phyloP scores from a whole-genome alignment of 2,888 invertebrate genomes.

The Pollenia griseotomentosa region DNA sequence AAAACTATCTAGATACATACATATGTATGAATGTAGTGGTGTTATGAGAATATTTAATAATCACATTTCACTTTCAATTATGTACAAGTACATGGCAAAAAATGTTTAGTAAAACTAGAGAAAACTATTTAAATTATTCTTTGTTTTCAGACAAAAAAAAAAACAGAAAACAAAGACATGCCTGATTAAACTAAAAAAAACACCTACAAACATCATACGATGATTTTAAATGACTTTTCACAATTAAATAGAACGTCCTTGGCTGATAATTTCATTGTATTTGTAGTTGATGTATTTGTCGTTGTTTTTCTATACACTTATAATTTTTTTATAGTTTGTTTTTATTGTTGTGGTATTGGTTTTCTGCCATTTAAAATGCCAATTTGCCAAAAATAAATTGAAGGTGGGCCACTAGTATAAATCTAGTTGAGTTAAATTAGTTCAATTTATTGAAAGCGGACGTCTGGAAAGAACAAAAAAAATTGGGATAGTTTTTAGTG shows the following conservation, averaged over 20 bases:
- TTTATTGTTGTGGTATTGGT: conserved; percentile 1
- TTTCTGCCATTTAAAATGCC: background rate
- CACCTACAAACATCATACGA: conserved; percentile 6
- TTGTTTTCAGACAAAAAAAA: conserved; percentile 17
- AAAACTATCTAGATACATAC: conserved; percentile 18
- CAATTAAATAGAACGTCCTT: conserved; percentile 63
- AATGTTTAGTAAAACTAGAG: conserved; percentile 7
- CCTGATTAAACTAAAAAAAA: background rate
- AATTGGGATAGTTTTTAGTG: background rate
- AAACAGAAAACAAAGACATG: background rate
- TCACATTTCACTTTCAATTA: conserved; percentile 70
- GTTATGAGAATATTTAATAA: conserved; percentile 57
- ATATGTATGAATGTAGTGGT: conserved; percentile 23
- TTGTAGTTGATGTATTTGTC: background rate
- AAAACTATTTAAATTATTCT: conserved; percentile 18
- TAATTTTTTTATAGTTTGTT: background rate
- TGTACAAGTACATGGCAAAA: conserved; percentile 31
- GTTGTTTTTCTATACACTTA: background rate
- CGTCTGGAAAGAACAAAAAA: background rate
- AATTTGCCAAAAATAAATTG: conserved; percentile 43
- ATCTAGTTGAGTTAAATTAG: conserved; percentile 29
- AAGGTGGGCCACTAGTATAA: conserved; percentile 49
- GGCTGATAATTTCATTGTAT: conserved; percentile 40
- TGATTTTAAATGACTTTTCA: conserved; percentile 48
- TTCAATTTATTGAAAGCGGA: conserved; percentile 17